Conservation (phyloP, 2,888 invertebrate genomes). For the Zaprionus lineosus region DNA sequence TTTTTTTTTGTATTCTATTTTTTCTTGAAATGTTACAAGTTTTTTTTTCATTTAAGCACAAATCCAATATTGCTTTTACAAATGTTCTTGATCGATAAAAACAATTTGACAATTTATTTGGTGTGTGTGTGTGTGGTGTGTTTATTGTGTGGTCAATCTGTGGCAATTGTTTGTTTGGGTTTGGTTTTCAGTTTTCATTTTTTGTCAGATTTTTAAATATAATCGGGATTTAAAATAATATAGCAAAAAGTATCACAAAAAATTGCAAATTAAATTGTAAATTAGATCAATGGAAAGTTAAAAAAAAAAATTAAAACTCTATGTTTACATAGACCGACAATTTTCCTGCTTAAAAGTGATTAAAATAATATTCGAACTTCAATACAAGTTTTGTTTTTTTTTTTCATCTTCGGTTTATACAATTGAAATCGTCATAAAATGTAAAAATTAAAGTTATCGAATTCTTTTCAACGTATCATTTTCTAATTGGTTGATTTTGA, state of each 20-base stretch:
- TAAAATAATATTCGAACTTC: conserved; percentile 72
- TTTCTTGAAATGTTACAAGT: conserved; percentile 49
- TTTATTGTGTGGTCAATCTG: conserved; percentile 37
- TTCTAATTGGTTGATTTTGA: too few relatives aligned
- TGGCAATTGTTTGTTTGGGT: conserved; percentile 25
- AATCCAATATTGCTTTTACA: conserved; percentile 55
- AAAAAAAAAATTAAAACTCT: conserved; percentile 39
- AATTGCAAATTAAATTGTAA: conserved; percentile 81
- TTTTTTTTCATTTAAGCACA: conserved; percentile 57
- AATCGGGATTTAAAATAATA: conserved; percentile 65
- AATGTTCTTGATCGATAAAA: conserved; percentile 40
- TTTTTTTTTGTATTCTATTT: conserved; percentile 34
- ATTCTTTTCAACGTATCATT: conserved; percentile 11
- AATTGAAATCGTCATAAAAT: conserved; percentile 37
- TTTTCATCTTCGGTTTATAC: conserved; percentile 27
- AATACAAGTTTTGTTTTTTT: conserved; percentile 41
- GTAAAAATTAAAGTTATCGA: conserved; percentile 15
- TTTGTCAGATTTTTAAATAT: conserved; percentile 44
- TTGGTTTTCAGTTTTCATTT: conserved; percentile 14
- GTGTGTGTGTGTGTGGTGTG: conserved; percentile 30
- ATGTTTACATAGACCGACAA: conserved; percentile 49
- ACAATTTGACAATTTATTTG: conserved; percentile 41
- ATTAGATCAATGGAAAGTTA: conserved; percentile 71
- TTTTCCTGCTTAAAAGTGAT: conserved; percentile 60
- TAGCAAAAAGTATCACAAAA: conserved; percentile 82